A percentile compares a stretch with the other conserved stretches of the same genome.
These are phyloP conservation scores for Ailurus styani DNA, from an alignment of 2,113 vertebrate species.

Conservation along the genomic window DNA sequence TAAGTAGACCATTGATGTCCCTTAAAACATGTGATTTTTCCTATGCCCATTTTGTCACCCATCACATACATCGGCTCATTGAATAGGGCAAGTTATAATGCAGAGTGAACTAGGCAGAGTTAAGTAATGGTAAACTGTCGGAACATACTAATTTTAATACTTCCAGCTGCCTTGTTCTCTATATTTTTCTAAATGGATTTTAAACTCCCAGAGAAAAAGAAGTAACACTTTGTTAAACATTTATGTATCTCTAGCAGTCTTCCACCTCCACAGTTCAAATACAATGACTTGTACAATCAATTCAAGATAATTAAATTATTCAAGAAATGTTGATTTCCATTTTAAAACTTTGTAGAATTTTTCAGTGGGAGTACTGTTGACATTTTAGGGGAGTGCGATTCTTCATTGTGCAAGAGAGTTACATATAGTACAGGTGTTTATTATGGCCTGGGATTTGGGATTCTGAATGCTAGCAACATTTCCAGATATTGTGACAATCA, in stretches of 20 bases:
- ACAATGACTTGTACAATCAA: background rate
- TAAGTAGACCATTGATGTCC: background rate
- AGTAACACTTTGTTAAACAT: background rate
- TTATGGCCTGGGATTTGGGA: background rate
- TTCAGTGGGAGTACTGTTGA: background rate
- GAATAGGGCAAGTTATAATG: background rate
- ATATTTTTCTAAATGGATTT: background rate
- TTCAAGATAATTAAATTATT: background rate
- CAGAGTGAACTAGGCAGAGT: background rate
- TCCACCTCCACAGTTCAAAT: background rate
- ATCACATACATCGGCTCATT: background rate
- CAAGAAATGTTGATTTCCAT: background rate
- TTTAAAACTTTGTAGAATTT: background rate
- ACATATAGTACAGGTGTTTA: background rate
- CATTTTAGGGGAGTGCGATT: background rate
- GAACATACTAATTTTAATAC: background rate
- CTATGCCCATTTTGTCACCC: background rate
- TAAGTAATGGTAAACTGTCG: background rate
- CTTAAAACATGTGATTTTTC: background rate
- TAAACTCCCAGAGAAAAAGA: background rate
- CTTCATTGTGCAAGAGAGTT: background rate
- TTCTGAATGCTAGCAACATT: background rate
- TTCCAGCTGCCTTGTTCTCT: background rate
- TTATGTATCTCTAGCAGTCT: background rate
- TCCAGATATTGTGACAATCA: background rate